Evolutionary conservation across 2,888 invertebrate genomes (phyloP), one percentile per base, ranked within the genome.

Genomic region (Drosophila robusta): DNA sequence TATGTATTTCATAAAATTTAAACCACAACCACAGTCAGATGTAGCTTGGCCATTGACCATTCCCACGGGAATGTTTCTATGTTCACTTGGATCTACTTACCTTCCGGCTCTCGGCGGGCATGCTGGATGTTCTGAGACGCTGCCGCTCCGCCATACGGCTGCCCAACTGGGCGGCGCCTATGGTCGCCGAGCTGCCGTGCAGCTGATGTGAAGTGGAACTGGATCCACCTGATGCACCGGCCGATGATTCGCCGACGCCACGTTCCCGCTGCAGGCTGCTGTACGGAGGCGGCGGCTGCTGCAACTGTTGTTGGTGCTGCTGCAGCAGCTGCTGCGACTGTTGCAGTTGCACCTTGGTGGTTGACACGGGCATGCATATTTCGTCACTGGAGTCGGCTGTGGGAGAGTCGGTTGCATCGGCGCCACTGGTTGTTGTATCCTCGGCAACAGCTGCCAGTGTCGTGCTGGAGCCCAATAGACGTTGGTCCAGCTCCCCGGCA

Each of bases 81-180:
- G 8, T 29, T 29, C 8, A 9, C 29, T 9, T 47, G 29, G n/a
- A 34, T 14, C 7, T 49, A 78, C 83, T 88, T 76, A 92, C 92
- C 91, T 91, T 92, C 63, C 92, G 81, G 54, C 89, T 90, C 74
- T 92, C 92, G 2, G 90, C 92, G 22, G 92, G 92, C 92, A 92
- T 92, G 67, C 92, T 92, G 26, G 91, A 92, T 29, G 92, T 92
- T 42, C 92, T 83, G 70, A 91, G 84, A 38, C 92, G 91, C 73
- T 92, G 92, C 22, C 90, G 80, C 45, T 90, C 73, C 7, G 75
- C 36, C 49, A 65, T 83, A 44, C 89, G 89, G 52, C 57, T 84
- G 57, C 82, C 80, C 50, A 81, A 62, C 58, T 87, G 87, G 8
- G 51, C 54, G 2, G 69, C 65, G 2, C 89, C 78, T 58, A 88